These are phyloP conservation scores for Mormyrus hasselquistii DNA, from an alignment of 2,797 vertebrate species.

Conservation along the genomic window DNA sequence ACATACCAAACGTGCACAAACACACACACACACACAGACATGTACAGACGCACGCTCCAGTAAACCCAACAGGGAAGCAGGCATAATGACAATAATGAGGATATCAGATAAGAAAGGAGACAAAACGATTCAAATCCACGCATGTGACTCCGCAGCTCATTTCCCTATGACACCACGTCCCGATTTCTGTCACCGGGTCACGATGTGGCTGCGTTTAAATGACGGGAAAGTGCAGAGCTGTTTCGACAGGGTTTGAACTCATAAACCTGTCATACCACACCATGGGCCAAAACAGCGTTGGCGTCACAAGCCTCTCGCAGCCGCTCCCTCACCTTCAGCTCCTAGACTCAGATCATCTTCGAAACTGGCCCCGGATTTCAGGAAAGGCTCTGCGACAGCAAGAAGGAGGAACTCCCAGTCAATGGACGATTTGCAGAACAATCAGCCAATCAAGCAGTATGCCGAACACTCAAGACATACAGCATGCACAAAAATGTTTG, in stretches of 20 bases:
- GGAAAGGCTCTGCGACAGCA: conserved; percentile 51
- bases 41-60: not conserved
- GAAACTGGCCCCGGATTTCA: conserved; percentile 58
- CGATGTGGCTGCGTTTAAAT: not conserved
- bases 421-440: not conserved
- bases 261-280: not conserved
- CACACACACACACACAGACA: not conserved
- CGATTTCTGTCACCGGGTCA: not conserved
- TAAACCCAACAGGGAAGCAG: not conserved
- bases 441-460: not conserved
- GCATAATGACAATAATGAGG: not conserved
- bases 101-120: conserved; percentile 23
- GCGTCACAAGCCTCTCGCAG: not conserved
- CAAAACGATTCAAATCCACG: conserved; percentile 13
- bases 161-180: conserved; percentile 32
- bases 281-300: not conserved
- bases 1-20: not conserved
- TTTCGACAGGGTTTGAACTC: not conserved
- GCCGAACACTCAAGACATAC: not conserved
- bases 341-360: conserved; percentile 78
- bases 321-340: conserved; percentile 70
- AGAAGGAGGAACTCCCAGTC: not conserved
- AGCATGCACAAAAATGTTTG: not conserved
- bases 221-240: not conserved
- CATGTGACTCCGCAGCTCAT: not conserved